Evolutionary conservation across 1,140 invertebrate species (phyloP), one percentile per base, ranked within the genome.

Genomic region (Chionoecetes opilio): DNA sequence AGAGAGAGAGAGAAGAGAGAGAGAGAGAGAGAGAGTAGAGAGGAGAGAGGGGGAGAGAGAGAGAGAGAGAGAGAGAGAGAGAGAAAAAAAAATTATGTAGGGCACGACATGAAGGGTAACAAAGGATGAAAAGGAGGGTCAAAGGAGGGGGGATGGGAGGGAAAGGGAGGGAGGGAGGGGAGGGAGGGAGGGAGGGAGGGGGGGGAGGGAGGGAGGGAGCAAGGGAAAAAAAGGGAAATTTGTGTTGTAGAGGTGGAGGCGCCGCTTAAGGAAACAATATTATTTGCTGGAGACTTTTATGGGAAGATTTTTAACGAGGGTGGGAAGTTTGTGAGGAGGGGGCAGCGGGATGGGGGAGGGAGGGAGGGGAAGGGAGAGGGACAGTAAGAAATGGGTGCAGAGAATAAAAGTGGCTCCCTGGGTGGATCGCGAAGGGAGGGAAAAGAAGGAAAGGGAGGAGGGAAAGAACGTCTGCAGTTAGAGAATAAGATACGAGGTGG

Each of bases 201-300:
- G 63, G n/a, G 21, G n/a, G 63, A 75, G 26, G 63, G 21, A 21
- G 63, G n/a, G 63, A 21, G 21, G 63, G 21, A 75, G 63, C 21
- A 75, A 26, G 63, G 21, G n/a, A 8, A 26, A 21, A 46, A 46
- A 14, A 8, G 41, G 14, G 41, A 14, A 8, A 46, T 46, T 46
- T 46, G 41, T 46, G 41, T 46, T 46, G 41, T 46, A 14, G 21
- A 26, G 53, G 53, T 9, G 53, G 53, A 63, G 53, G 53, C 9
- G 53, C 53, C 63, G 63, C 63, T 75, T 75, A n/a, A n/a, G 63
- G 63, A 75, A 75, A 75, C 63, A 75, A 75, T 75, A 75, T 75
- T 75, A 75, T 75, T 75, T 75, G 63, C 63, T 26, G 63, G 63
- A 75, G n/a, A 8, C 26, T 26, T 75, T 75, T 75, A 75, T 75